phyloP scores from a whole-genome alignment of 2,113 vertebrate species.

The Cyprinodon variegatus region DNA sequence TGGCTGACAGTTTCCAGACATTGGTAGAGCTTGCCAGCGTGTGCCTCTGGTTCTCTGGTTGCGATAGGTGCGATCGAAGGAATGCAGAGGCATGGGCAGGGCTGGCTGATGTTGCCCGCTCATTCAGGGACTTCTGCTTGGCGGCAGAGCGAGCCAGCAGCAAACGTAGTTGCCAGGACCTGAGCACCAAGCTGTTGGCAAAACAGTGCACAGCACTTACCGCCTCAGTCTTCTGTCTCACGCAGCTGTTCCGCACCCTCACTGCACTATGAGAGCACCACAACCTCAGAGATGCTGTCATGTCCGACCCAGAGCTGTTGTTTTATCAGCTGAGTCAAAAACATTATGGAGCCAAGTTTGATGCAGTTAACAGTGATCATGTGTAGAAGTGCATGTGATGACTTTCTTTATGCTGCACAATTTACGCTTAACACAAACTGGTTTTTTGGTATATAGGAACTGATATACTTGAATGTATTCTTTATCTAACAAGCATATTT shows the following conservation, averaged over 20 bases:
- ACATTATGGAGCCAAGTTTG: constrained; percentile 9
- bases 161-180: constrained; percentile 82
- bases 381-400: constrained; percentile 48
- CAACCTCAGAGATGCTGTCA: constrained; percentile 12
- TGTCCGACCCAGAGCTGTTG: background rate
- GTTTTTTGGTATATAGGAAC: constrained; percentile 46
- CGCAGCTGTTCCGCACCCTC: constrained; percentile 88
- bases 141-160: constrained; percentile 84
- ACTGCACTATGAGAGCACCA: constrained; percentile 77
- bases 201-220: constrained; percentile 90
- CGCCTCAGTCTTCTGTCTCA: constrained; percentile 90
- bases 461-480: constrained; percentile 74
- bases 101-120: constrained; percentile 83
- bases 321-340: background rate
- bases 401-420: constrained; percentile 53
- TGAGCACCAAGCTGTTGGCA: constrained; percentile 85
- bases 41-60: constrained; percentile 90
- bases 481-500: constrained; percentile 50
- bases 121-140: constrained; percentile 88
- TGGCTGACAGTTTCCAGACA: constrained; percentile 85
- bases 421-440: constrained; percentile 24
- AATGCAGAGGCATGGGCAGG: constrained; percentile 82
- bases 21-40: constrained; percentile 84
- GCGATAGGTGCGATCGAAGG: constrained; percentile 82
- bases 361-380: constrained; percentile 4